A percentile compares a stretch with the other conserved stretches of the same genome.
Evolutionary conservation across 2,113 vertebrate genomes (phyloP).

Genomic region (Motacilla alba): DNA sequence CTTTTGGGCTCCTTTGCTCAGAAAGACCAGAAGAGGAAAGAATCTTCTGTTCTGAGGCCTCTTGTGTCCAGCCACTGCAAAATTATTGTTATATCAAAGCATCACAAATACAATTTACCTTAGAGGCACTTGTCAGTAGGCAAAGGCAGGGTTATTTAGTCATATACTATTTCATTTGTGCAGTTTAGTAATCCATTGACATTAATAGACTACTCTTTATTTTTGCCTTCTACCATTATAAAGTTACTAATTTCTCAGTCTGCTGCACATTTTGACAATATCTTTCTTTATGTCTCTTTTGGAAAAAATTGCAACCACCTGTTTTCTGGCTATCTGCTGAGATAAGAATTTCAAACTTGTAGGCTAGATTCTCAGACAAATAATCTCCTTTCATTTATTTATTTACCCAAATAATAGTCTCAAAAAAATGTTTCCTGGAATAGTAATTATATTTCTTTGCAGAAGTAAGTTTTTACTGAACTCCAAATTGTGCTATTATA

Average conservation of each 20-base stretch:
- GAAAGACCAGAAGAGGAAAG: not conserved
- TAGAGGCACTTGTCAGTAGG: not conserved
- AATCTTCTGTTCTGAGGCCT: accelerated
- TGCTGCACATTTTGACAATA: not conserved
- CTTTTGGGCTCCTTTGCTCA: not conserved
- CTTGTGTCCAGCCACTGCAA: not conserved
- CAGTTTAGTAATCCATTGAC: not conserved
- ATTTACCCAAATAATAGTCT: not conserved
- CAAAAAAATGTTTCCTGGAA: not conserved
- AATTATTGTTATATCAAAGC: not conserved
- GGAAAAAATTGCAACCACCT: not conserved
- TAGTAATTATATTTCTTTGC: not conserved
- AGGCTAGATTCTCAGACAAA: not conserved
- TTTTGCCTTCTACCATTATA: not conserved
- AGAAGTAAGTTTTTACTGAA: not conserved
- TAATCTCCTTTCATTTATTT: not conserved
- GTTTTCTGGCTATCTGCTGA: not conserved
- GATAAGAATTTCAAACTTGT: not conserved
- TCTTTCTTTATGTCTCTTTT: not conserved
- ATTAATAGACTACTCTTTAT: not conserved
- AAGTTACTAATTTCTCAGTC: not conserved
- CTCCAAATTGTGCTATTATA: not conserved
- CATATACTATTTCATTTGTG: not conserved
- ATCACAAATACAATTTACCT: not conserved
- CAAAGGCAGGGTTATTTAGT: not conserved